Evolutionary conservation across 2,113 vertebrate species (phyloP), one percentile per base, ranked within the genome.

Genomic region (Sapayoa aenigma): DNA sequence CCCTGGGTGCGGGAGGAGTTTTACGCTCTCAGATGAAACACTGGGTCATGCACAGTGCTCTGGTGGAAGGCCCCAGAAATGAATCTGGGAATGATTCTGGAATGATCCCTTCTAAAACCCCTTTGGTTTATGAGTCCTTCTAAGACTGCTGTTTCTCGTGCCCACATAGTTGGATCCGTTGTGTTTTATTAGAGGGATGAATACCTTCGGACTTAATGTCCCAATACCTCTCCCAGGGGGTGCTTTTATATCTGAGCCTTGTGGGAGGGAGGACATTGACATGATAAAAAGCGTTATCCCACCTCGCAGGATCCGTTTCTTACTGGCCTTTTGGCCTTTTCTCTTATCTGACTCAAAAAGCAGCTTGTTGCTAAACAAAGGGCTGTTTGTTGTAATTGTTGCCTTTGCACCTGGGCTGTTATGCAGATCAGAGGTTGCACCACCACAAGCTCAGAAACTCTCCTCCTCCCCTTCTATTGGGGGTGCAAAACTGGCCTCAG

Each of bases 141-240:
- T 46, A 47, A 53, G 30, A 31, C n/a, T 21, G 18, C n/a, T 53
- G 13, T 53, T 89, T 75, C n/a, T 75, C 30, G 18, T 31, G 39
- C 28, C n/a, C 35, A 21, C 11, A 11, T 19, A 23, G 41, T 19
- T 41, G n/a, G 55, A 55, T 25, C 25, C 41, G 25, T 55, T 83
- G 47, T 35, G 24, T 17, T 13, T 89, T 47, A 25, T 0, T 24
- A 41, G 46, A 75, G 0, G 1, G 52, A 46, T 44, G 0, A 53
- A 35, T 53, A 60, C 39, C 28, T 68, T 60, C 62, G 47, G 46
- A 35, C 24, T 53, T 60, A 62, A 17, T 47, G 39, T 60, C 11
- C 20, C 0, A 0, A 14, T 76, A 35, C 30, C n/a, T 31, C 8
- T 18, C 11, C 6, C 16, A 21, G 21, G 21, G 11, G 3, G 2